phyloP scores from a whole-genome alignment of 1,140 invertebrate genomes.

The Platyura marginata region DNA sequence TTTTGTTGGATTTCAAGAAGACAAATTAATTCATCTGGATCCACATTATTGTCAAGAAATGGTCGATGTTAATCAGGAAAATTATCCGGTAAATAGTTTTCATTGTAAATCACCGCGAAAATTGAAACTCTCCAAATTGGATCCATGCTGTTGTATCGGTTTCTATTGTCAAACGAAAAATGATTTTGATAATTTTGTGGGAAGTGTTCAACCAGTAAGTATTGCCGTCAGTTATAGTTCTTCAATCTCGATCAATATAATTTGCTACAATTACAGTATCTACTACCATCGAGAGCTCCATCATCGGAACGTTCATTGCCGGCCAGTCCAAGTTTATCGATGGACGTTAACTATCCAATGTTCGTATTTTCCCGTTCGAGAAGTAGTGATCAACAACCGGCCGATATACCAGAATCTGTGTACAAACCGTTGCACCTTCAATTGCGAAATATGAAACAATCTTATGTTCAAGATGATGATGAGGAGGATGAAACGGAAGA shows the following conservation, averaged over 20 bases:
- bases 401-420: constrained; percentile 23
- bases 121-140: constrained; percentile 71
- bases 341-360: constrained; percentile 52
- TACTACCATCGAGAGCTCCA: constrained; percentile 33
- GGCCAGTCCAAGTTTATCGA: constrained; percentile 11
- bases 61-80: constrained; percentile 56
- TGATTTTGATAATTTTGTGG: constrained; percentile 60
- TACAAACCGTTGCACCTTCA: constrained; percentile 31
- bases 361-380: constrained; percentile 59
- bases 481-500: constrained; percentile 53
- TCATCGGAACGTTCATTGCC: constrained; percentile 13
- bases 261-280: too few species aligned
- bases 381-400: constrained; percentile 30
- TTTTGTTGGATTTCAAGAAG: constrained; percentile 82
- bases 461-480: constrained; percentile 28
- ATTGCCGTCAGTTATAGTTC: too few species aligned
- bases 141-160: constrained; percentile 84
- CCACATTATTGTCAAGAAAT: constrained; percentile 85
- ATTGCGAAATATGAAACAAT: constrained; percentile 30
- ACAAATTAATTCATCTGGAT: constrained; percentile 79
- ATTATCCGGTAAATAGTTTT: constrained; percentile 56
- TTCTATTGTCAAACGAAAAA: constrained; percentile 63
- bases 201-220: constrained; percentile 41
- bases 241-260: too few species aligned
- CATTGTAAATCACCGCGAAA: constrained; percentile 78